Percentiles rank a stretch among this genome's conserved stretches.
Evolutionary conservation across 2,113 vertebrate genomes (phyloP).

Genomic region (Bubo bubo): DNA sequence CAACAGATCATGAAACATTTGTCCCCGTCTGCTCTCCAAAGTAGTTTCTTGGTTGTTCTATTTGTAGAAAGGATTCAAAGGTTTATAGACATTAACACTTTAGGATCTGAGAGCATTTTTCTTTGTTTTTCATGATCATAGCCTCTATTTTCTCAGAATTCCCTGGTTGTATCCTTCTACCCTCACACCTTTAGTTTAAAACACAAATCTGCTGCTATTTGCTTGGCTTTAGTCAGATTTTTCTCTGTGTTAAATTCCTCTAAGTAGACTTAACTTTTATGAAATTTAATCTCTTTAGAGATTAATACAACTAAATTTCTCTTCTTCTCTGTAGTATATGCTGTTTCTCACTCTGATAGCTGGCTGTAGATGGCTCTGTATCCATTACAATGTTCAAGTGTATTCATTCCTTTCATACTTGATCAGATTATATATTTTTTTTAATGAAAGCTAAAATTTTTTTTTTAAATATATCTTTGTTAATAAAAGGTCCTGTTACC

Average conservation of each 20-base stretch:
- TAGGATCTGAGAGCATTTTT: neutral
- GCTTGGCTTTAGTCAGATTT: neutral
- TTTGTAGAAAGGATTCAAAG: neutral
- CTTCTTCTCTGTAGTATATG: neutral
- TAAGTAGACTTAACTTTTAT: neutral
- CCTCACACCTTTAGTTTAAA: neutral
- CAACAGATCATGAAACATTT: neutral
- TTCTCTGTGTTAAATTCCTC: neutral
- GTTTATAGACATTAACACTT: neutral
- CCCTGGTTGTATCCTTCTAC: neutral
- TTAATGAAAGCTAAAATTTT: neutral
- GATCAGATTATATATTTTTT: neutral
- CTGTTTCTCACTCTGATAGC: neutral
- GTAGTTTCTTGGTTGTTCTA: neutral
- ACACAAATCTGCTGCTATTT: neutral
- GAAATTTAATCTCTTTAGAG: neutral
- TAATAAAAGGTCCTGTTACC: neutral
- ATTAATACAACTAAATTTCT: neutral
- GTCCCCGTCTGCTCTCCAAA: neutral
- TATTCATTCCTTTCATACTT: neutral
- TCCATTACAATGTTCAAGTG: neutral
- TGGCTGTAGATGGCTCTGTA: constrained; percentile 21
- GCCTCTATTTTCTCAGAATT: neutral
- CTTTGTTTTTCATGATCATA: neutral
- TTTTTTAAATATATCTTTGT: neutral